Percentiles rank a stretch among this genome's conserved stretches.
Conservation (phyloP, 1,140 invertebrate species). For the Trichonephila clavata region DNA sequence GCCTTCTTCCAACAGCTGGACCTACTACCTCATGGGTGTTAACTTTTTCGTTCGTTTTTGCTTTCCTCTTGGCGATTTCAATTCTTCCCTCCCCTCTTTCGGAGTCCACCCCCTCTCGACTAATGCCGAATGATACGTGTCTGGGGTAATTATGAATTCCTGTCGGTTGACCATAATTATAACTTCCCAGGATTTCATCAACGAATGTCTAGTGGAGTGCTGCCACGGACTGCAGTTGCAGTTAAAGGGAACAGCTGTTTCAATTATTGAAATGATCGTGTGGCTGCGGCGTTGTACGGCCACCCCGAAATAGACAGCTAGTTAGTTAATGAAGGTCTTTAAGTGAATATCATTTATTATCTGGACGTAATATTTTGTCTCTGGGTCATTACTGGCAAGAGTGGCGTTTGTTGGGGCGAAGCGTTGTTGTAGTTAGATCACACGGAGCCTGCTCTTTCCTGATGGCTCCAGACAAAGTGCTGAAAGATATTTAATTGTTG, state of each 20-base stretch:
- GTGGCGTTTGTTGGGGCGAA: neutral
- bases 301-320: constrained; percentile 65
- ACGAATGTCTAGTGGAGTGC: constrained; percentile 46
- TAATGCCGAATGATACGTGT: constrained; percentile 72
- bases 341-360: constrained; percentile 72
- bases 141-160: constrained; percentile 69
- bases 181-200: constrained; percentile 60
- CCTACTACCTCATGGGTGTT: constrained; percentile 41
- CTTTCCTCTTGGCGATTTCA: neutral
- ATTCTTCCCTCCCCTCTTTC: neutral
- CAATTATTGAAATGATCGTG: constrained; percentile 72
- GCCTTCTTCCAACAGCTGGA: constrained; percentile 58
- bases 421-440: neutral
- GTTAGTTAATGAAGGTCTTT: constrained; percentile 75
- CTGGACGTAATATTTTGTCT: constrained; percentile 67
- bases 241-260: constrained; percentile 60
- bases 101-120: neutral
- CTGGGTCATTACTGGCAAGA: constrained; percentile 47
- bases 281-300: neutral
- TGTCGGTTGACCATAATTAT: constrained; percentile 51
- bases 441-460: neutral
- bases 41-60: constrained; percentile 50
- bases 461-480: constrained; percentile 2
- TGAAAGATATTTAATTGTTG: neutral
- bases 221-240: neutral